These are phyloP conservation scores for Napeogenes sylphis DNA, from an alignment of 2,888 invertebrate species.

Conservation along the genomic window DNA sequence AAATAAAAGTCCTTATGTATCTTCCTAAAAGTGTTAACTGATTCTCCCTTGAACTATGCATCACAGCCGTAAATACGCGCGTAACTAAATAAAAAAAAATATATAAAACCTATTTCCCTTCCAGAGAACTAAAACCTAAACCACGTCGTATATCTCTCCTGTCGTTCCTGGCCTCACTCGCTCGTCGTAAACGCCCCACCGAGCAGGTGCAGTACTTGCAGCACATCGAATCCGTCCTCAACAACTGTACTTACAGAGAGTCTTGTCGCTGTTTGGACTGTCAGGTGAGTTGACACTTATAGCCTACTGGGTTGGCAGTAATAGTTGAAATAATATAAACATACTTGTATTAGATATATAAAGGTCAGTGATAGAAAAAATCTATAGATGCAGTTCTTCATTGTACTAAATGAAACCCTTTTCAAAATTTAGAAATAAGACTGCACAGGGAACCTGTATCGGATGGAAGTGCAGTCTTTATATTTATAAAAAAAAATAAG, in stretches of 20 bases:
- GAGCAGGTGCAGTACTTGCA: slow-evolving; percentile 51
- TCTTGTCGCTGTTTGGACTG: slow-evolving; percentile 66
- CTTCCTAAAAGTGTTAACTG: no score
- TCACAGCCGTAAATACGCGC: not conserved
- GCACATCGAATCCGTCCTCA: slow-evolving; percentile 53
- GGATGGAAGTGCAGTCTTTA: no score
- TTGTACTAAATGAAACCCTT: not conserved
- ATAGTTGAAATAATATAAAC: no score
- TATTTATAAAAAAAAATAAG: no score
- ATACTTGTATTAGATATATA: no score
- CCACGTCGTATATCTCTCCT: slow-evolving; percentile 45
- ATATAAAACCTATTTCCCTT: not conserved
- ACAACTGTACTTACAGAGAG: slow-evolving; percentile 60
- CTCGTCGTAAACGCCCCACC: slow-evolving; percentile 53
- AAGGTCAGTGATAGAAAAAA: not conserved
- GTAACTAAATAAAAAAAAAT: not conserved
- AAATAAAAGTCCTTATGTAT: no score
- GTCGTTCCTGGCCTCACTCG: slow-evolving; percentile 51
- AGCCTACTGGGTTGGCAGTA: no score
- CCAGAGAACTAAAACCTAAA: slow-evolving; percentile 43
- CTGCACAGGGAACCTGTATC: no score
- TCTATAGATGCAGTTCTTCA: not conserved
- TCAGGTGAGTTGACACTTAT: slow-evolving; percentile 45
- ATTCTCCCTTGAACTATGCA: no score
- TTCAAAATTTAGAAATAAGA: not conserved